Evolutionary conservation across 2,113 vertebrate genomes (phyloP).

Genomic region (Microtus montanus): DNA sequence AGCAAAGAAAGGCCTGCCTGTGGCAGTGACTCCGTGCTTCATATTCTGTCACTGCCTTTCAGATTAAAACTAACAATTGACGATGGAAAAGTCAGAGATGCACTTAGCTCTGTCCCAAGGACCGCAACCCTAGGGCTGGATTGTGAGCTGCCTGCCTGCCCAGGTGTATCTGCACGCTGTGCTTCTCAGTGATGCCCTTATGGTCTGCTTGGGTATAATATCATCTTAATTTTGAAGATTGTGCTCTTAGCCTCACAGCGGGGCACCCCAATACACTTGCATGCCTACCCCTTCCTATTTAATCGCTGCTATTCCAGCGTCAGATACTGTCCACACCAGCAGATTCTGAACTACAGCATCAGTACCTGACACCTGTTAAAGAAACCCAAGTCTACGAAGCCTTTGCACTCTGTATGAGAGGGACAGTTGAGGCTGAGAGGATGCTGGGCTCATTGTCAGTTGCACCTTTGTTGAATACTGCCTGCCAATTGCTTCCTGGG

Average conservation of each 20-base stretch:
- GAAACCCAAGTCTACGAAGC: constrained; percentile 63
- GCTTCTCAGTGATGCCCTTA: background rate
- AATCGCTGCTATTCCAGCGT: constrained; percentile 76
- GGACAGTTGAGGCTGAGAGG: constrained; percentile 61
- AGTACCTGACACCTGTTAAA: constrained; percentile 77
- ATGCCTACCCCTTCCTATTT: constrained; percentile 78
- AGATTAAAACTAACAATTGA: background rate
- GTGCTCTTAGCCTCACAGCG: background rate
- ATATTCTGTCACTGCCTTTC: constrained; percentile 66
- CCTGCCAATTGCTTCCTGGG: constrained; percentile 79
- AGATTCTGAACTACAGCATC: constrained; percentile 73
- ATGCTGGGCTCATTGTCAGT: constrained; percentile 52
- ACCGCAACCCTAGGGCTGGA: background rate
- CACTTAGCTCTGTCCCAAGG: constrained; percentile 40
- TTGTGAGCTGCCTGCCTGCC: background rate
- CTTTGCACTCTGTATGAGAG: constrained; percentile 62
- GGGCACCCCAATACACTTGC: background rate
- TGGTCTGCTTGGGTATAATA: constrained; percentile 24
- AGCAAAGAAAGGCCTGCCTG: constrained; percentile 74
- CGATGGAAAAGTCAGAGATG: constrained; percentile 5
- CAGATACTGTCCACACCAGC: constrained; percentile 82
- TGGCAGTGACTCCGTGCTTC: constrained; percentile 64
- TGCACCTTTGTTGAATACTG: constrained; percentile 68
- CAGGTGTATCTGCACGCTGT: background rate
- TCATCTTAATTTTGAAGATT: constrained; percentile 22